Evolutionary conservation across 2,888 invertebrate genomes (phyloP).

Genomic region (Cephalotes varians): DNA sequence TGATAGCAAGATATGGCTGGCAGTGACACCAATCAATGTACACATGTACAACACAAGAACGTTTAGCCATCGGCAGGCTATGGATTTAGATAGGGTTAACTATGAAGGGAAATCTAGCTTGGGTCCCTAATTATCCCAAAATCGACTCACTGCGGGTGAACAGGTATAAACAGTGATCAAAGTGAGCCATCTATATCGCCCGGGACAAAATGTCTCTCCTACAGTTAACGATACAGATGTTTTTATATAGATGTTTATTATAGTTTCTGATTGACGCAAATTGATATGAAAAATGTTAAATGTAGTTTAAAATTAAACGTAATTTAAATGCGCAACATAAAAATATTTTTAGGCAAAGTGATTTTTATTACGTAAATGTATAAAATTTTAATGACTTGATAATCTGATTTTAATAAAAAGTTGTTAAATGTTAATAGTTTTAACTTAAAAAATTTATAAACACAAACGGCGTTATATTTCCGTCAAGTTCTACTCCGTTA

Average conservation of each 20-base stretch:
- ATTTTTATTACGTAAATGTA: neutral
- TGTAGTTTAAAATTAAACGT: neutral
- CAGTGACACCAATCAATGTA: conserved; percentile 70
- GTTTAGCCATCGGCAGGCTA: conserved; percentile 69
- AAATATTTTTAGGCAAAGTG: neutral
- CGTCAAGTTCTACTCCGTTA: too few relatives aligned
- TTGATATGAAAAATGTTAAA: neutral
- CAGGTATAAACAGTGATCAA: conserved; percentile 70
- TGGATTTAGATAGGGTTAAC: conserved; percentile 76
- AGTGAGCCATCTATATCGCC: conserved; percentile 19
- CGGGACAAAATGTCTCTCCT: neutral
- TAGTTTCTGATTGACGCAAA: neutral
- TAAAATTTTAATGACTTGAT: neutral
- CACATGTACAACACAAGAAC: conserved; percentile 69
- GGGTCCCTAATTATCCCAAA: conserved; percentile 75
- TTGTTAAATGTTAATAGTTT: neutral
- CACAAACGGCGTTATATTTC: conserved; percentile 22
- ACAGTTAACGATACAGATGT: neutral
- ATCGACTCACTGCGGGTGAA: conserved; percentile 64
- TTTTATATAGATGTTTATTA: neutral
- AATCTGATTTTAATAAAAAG: conserved; percentile 2
- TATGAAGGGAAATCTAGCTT: conserved; percentile 71
- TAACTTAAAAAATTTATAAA: neutral
- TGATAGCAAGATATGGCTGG: conserved; percentile 52
- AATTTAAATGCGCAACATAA: neutral